Percentiles rank a stretch among this genome's conserved stretches.
Conservation (phyloP, 2,888 invertebrate genomes). For the Mimas tiliae region DNA sequence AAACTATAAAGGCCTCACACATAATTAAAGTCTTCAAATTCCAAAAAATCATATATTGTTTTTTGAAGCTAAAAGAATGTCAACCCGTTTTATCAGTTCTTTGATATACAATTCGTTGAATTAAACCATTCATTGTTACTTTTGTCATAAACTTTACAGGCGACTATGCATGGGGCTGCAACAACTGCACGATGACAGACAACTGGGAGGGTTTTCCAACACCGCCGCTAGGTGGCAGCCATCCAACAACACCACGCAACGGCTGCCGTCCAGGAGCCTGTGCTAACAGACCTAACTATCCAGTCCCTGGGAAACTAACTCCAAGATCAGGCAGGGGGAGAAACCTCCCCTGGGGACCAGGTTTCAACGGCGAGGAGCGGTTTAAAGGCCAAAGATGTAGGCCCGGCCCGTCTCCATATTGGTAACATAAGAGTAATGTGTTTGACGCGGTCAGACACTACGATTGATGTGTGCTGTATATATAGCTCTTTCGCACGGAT, state of each 20-base stretch:
- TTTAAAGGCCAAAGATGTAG: constrained; percentile 72
- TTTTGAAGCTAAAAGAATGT: too few species aligned
- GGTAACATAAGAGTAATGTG: constrained; percentile 51
- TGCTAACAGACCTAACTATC: constrained; percentile 62
- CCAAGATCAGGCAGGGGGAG: constrained; percentile 63
- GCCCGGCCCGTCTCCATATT: constrained; percentile 72
- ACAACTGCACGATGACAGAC: constrained; percentile 65
- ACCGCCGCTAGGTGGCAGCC: constrained; percentile 60
- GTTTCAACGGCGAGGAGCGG: constrained; percentile 66
- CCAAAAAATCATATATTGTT: too few species aligned
- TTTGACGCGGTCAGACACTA: constrained; percentile 19
- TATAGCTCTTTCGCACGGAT: not conserved
- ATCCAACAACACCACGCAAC: constrained; percentile 67
- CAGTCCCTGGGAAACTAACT: constrained; percentile 56
- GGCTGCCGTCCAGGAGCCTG: constrained; percentile 73
- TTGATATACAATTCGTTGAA: not conserved
- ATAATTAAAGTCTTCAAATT: too few species aligned
- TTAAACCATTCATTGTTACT: too few species aligned
- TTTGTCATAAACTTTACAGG: constrained; percentile 48
- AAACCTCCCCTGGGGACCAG: constrained; percentile 72
- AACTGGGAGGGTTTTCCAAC: constrained; percentile 67
- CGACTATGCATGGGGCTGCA: constrained; percentile 69
- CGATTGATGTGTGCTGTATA: not conserved
- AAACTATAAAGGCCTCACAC: too few species aligned
- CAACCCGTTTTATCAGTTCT: too few species aligned